These are phyloP conservation scores for Drosophila leontia DNA, from an alignment of 1,140 invertebrate species.

Conservation along the genomic window DNA sequence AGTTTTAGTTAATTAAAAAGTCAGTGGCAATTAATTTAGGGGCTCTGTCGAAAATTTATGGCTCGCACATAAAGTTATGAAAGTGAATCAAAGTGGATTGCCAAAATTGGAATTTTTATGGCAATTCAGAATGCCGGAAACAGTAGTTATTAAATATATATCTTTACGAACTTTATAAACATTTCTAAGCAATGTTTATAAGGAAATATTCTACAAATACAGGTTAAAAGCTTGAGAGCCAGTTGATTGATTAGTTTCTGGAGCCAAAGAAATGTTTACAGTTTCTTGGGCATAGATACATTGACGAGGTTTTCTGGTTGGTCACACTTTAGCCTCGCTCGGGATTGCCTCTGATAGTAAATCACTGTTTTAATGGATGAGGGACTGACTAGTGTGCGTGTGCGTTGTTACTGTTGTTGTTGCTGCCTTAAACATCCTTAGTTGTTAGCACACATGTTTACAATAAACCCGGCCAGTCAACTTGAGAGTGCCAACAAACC, in stretches of 20 bases:
- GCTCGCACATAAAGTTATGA: constrained; percentile 51
- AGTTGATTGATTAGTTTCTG: constrained; percentile 12
- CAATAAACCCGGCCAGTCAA: constrained; percentile 77
- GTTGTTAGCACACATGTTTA: constrained; percentile 80
- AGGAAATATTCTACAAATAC: not conserved
- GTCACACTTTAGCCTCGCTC: constrained; percentile 12
- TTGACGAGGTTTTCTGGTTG: constrained; percentile 37
- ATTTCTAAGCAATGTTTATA: not conserved
- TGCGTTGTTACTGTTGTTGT: constrained; percentile 19
- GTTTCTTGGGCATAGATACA: not conserved
- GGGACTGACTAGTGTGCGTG: constrained; percentile 2
- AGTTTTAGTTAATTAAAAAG: constrained; percentile 80
- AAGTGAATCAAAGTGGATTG: constrained; percentile 44
- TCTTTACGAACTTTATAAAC: too few relatives aligned
- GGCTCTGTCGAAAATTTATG: constrained; percentile 57
- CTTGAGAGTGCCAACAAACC: constrained; percentile 69
- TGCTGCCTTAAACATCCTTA: constrained; percentile 52
- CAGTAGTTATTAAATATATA: not conserved
- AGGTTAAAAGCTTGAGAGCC: not conserved
- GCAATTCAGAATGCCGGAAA: not conserved
- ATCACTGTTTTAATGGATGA: constrained; percentile 60
- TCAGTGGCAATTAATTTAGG: constrained; percentile 76
- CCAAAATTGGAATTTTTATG: constrained; percentile 20
- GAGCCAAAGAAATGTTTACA: not conserved
- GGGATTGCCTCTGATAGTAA: constrained; percentile 32